phyloP scores from a whole-genome alignment of 1,140 invertebrate species.

The Ditylenchus dipsaci region DNA sequence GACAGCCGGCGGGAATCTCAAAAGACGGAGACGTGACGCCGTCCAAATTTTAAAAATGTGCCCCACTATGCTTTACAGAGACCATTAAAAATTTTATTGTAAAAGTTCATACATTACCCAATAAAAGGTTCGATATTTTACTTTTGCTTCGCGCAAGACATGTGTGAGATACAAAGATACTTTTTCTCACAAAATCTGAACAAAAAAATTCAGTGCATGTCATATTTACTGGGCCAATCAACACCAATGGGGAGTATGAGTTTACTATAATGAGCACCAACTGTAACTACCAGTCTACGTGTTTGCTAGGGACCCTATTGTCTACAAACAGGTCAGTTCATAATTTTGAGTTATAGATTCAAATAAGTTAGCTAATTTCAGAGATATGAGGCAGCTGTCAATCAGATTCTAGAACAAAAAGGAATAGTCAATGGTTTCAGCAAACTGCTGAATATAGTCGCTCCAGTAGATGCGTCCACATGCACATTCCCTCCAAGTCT shows the following conservation, averaged over 20 bases:
- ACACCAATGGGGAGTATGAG: conserved; percentile 44
- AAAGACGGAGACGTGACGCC: no score
- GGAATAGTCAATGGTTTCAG: conserved; percentile 47
- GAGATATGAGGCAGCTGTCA: conserved; percentile 39
- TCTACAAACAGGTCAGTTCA: conserved; percentile 30
- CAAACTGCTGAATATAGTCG: conserved; percentile 45
- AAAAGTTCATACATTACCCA: no score
- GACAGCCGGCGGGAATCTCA: no score
- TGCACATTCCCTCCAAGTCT: conserved; percentile 47
- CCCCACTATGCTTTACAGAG: no score
- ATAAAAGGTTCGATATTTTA: no score
- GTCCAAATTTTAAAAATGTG: no score
- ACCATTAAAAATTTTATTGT: no score
- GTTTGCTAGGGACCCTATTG: conserved; percentile 46
- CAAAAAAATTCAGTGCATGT: conserved; percentile 37
- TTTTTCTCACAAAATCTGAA: neutral
- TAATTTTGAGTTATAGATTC: neutral
- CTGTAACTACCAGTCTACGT: conserved; percentile 51
- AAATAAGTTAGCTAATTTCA: neutral
- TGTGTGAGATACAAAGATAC: no score
- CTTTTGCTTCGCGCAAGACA: neutral
- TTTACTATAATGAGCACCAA: conserved; percentile 38
- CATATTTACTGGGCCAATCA: conserved; percentile 42
- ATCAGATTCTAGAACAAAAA: conserved; percentile 46
- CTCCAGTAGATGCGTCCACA: conserved; percentile 40